Evolutionary conservation across 2,888 invertebrate species (phyloP), one percentile per base, ranked within the genome.

Genomic region (Isotomurus palustris): DNA sequence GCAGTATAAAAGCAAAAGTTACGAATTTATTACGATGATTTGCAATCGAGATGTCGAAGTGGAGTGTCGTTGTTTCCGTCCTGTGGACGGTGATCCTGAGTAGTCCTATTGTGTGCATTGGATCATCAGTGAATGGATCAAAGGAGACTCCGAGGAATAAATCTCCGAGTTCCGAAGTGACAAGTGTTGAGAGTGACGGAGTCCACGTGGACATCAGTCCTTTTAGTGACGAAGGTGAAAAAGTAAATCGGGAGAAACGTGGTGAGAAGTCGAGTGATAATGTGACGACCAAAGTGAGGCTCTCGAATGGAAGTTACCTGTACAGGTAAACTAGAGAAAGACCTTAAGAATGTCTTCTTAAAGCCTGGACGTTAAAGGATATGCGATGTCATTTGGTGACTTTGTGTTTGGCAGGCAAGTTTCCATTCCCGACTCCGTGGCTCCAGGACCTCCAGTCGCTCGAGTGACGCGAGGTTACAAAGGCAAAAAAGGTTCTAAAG

Each of bases 1-100:
- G 49, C 56, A 60, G 60, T 66, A 66, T 66, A 66, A 66, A 63
- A 60, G 60, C 56, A 63, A 61, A 60, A 60, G 66, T 63, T 52
- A 58, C 52, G 53, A 62, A 53, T 53, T 53, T 51, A 41, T 55
- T 45, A 49, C 28, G 51, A 54, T 47, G 47, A 53, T 58, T 63
- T 60, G 55, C 49, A 22, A 24, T 44, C 44, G n/a, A 22, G 54
- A 62, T 60, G 65, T 53, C 53, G 60, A 62, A 62, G 57, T 57
- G 62, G 59, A 59, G 60, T 44, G 53, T 53, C 38, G 29, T 57
- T 28, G 17, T 62, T 41, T 51, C 60, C 4, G 47, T 60, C 29
- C 48, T 62, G 38, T 59, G 62, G 56, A 57, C 59, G 59, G 51
- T 57, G 56, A 49, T 58, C n/a, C n/a, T n/a, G n/a, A n/a, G n/a